Conservation (phyloP, 2,797 vertebrate species). For the Crenichthys baileyi region DNA sequence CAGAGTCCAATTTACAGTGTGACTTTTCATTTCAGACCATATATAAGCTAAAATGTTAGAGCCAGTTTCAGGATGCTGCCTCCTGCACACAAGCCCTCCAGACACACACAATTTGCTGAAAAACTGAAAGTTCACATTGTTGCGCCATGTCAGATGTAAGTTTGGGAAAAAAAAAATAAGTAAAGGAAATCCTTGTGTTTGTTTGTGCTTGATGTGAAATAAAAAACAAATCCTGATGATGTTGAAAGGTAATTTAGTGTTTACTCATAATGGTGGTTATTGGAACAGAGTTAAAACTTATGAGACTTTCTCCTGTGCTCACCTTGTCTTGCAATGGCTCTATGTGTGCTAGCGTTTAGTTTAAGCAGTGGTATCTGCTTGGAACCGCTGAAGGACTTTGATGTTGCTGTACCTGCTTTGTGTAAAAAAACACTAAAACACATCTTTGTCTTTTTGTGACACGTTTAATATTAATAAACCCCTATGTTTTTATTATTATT, state of each 20-base stretch:
- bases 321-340: constrained; percentile 75
- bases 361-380: constrained; percentile 67
- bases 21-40: constrained; percentile 68
- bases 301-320: constrained; percentile 76
- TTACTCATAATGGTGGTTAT: constrained; percentile 69
- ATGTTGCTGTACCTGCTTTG: constrained; percentile 73
- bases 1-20: constrained; percentile 57
- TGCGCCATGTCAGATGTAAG: constrained; percentile 75
- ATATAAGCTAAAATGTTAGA: constrained; percentile 68
- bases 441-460: constrained; percentile 76
- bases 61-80: constrained; percentile 65
- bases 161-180: constrained; percentile 43
- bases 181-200: constrained; percentile 71
- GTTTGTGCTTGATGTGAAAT: constrained; percentile 81
- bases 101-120: constrained; percentile 56
- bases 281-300: constrained; percentile 68
- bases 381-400: constrained; percentile 67
- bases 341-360: constrained; percentile 78
- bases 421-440: constrained; percentile 65
- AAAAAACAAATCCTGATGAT: constrained; percentile 61
- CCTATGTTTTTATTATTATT: constrained; percentile 49
- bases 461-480: constrained; percentile 63
- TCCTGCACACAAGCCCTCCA: constrained; percentile 63
- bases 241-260: constrained; percentile 72
- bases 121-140: constrained; percentile 66